Evolutionary conservation across 2,888 invertebrate genomes (phyloP).

Genomic region (Entomobrya proxima): DNA sequence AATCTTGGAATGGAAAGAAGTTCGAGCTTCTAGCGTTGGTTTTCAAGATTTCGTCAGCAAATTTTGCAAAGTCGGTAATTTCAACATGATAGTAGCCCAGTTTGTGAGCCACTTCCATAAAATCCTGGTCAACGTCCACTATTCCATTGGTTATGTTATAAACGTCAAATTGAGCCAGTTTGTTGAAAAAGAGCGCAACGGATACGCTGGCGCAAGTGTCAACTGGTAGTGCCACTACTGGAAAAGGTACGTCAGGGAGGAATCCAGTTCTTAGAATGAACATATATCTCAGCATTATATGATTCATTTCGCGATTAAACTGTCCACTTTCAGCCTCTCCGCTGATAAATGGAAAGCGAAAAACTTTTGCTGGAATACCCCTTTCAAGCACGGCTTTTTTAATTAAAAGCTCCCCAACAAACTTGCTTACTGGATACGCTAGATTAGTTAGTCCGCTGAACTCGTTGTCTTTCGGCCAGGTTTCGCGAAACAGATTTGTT

Average conservation of each 20-base stretch:
- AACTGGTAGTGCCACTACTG: neutral
- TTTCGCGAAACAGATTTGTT: neutral
- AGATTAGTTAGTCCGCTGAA: neutral
- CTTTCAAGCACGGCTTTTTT: neutral
- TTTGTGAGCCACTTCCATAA: neutral
- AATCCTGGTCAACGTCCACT: neutral
- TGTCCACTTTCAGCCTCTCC: neutral
- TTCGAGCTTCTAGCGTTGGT: no score
- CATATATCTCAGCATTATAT: neutral
- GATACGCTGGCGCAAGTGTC: neutral
- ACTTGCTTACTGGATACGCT: constrained; percentile 6
- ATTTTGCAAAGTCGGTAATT: neutral
- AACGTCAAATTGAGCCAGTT: neutral
- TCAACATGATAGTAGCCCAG: neutral
- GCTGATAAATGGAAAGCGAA: neutral
- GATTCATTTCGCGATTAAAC: neutral
- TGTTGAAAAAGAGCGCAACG: neutral
- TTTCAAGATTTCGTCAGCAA: no score
- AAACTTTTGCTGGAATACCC: neutral
- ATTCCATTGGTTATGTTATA: neutral
- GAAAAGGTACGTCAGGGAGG: neutral
- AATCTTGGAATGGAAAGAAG: no score
- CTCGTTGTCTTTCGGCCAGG: neutral
- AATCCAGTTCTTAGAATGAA: neutral
- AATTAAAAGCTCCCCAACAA: neutral